A percentile compares a stretch with the other conserved stretches of the same genome.
These are phyloP conservation scores for Cepaea nemoralis DNA, from an alignment of 1,140 invertebrate species.

Conservation along the genomic window DNA sequence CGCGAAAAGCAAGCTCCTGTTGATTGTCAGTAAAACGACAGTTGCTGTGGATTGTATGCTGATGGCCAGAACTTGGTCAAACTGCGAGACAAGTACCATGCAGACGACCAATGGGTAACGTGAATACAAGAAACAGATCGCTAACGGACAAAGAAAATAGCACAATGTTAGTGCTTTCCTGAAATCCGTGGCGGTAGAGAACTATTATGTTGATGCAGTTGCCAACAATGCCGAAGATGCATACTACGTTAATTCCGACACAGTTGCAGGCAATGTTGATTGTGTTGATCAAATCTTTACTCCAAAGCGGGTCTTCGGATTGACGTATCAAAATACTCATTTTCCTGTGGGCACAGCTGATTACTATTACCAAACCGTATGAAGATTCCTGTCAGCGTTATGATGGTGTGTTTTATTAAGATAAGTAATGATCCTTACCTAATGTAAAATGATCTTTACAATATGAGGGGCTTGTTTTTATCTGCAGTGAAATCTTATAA, in stretches of 20 bases:
- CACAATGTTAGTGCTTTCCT: conserved; percentile 12
- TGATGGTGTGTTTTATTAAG: no score
- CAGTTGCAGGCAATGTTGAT: not conserved
- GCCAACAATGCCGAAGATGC: not conserved
- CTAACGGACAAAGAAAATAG: not conserved
- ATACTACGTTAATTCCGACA: not conserved
- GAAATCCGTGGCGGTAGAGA: not conserved
- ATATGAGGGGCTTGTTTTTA: no score
- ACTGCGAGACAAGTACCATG: not conserved
- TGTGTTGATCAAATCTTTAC: not conserved
- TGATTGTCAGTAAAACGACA: not conserved
- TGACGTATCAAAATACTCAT: not conserved
- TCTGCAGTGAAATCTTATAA: no score
- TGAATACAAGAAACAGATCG: not conserved
- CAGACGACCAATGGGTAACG: not conserved
- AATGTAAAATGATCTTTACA: no score
- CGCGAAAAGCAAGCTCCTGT: not conserved
- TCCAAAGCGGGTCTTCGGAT: not conserved
- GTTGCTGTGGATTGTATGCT: not conserved
- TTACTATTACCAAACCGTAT: no score
- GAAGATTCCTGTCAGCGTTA: no score
- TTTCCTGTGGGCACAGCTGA: no score
- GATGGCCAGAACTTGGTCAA: not conserved
- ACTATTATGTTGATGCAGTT: not conserved
- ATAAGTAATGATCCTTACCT: no score